Evolutionary conservation across 2,888 invertebrate species (phyloP).

Genomic region (Hirtodrosophila alboralis): DNA sequence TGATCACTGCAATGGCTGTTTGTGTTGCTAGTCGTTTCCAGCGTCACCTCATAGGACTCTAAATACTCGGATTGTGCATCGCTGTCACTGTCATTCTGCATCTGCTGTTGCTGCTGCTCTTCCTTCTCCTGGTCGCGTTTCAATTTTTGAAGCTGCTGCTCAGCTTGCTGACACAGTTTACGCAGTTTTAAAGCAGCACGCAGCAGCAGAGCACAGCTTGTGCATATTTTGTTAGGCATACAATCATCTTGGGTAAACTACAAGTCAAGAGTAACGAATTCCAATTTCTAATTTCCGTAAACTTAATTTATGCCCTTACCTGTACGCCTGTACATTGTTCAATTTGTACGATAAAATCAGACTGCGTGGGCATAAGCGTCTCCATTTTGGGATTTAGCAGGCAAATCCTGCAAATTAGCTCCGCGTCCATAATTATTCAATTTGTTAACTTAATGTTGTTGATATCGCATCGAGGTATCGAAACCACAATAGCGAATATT

Average conservation of each 20-base stretch:
- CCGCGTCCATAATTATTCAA: constrained; percentile 25
- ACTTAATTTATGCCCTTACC: constrained; percentile 39
- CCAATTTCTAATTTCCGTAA: not conserved
- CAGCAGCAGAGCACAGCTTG: constrained; percentile 60
- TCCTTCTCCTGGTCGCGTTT: constrained; percentile 6
- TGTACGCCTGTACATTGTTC: constrained; percentile 70
- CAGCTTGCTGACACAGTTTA: constrained; percentile 54
- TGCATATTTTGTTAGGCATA: constrained; percentile 67
- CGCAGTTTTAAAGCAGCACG: constrained; percentile 61
- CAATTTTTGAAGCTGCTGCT: constrained; percentile 30
- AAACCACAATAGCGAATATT: too few relatives aligned
- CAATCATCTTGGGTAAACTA: constrained; percentile 52
- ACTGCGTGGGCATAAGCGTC: constrained; percentile 43
- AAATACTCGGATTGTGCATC: constrained; percentile 32
- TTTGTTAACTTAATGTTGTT: not conserved
- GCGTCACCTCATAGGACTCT: constrained; percentile 46
- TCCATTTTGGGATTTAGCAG: constrained; percentile 53
- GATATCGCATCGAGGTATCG: too few relatives aligned
- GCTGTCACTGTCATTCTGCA: constrained; percentile 17
- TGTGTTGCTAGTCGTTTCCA: constrained; percentile 32
- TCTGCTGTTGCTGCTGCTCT: constrained; percentile 8
- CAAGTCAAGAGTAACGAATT: not conserved
- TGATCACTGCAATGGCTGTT: constrained; percentile 15
- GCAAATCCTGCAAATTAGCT: constrained; percentile 72
- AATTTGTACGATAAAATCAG: constrained; percentile 55